Evolutionary conservation across 2,797 vertebrate genomes (phyloP), one percentile per base, ranked within the genome.

Genomic region (Hyperoplus immaculatus): DNA sequence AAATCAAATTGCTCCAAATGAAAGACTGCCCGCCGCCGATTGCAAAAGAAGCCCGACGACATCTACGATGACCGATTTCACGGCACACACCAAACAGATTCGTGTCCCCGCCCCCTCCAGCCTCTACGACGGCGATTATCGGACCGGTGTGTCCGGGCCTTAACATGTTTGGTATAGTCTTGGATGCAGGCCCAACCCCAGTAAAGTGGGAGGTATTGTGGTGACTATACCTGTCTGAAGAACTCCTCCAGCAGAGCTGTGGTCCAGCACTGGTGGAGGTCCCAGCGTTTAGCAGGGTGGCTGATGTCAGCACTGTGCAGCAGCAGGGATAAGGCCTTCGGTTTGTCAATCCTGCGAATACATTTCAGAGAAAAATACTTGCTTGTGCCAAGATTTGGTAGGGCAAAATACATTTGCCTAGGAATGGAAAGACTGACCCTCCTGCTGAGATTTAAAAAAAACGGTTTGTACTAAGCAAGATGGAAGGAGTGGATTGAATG

Each of bases 291-390:
- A 21, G 97, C 97, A 4, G 98, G 98, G 88, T 99, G 98, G 88
- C 97, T 99, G 84, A 99, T 98, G 91, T 99, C 98, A 67, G 98
- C 97, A 1, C 97, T 98, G 89, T 99, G 98, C 76, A 99, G 91
- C 92, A 99, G 92, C 83, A 99, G 89, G 6, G 98, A 99, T 89
- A 99, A 94, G 72, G 97, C 97, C 94, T 98, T 99, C 2, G 97
- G 95, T 93, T 98, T 99, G 92, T 99, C 97, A 87, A 99, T 96
- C 91, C 98, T 99, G 92, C 72, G 93, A 81, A 82, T 45, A 70
- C 18, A 82, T 12, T 36, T 3, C 6, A 59, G 4, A 67, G 3
- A 51, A 15, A 72, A 72, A 11, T 21, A 39, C 13, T 62, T 63
- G 14, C 2, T 36, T 36, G 6, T 36, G 5, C 6, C 9, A 6